Conservation (phyloP, 1,140 invertebrate species). For the Drosophila pruinosa region DNA sequence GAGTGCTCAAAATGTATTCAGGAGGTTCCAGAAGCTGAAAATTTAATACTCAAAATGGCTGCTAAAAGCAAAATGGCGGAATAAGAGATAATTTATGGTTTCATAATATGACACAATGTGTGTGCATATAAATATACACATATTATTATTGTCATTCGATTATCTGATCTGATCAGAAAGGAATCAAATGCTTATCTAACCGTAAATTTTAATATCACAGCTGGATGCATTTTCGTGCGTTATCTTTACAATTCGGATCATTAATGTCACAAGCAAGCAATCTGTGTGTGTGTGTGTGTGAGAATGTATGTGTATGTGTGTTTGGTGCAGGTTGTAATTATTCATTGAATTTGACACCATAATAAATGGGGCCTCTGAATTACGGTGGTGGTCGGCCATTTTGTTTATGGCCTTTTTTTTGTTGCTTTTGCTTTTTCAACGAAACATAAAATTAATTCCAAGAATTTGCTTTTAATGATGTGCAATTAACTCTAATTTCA, state of each 20-base stretch:
- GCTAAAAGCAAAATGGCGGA: conserved; percentile 17
- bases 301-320: conserved; percentile 10
- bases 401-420: conserved; percentile 49
- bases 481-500: conserved; percentile 77
- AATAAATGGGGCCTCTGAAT: conserved; percentile 56
- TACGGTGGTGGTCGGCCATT: conserved; percentile 53
- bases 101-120: neutral
- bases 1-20: neutral
- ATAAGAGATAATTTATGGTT: neutral
- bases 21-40: conserved; percentile 3
- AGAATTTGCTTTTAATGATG: conserved; percentile 74
- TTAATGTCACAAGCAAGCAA: neutral
- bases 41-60: conserved; percentile 22
- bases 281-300: conserved; percentile 14
- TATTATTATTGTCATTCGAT: neutral
- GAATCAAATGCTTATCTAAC: neutral
- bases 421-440: conserved; percentile 38
- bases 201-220: neutral
- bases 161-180: neutral
- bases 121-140: neutral
- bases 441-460: conserved; percentile 69
- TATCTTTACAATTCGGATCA: neutral
- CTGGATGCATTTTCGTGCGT: neutral
- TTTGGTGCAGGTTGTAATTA: conserved; percentile 59
- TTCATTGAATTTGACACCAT: conserved; percentile 54